Evolutionary conservation across 2,113 vertebrate species (phyloP).

Genomic region (Taurulus bubalis): DNA sequence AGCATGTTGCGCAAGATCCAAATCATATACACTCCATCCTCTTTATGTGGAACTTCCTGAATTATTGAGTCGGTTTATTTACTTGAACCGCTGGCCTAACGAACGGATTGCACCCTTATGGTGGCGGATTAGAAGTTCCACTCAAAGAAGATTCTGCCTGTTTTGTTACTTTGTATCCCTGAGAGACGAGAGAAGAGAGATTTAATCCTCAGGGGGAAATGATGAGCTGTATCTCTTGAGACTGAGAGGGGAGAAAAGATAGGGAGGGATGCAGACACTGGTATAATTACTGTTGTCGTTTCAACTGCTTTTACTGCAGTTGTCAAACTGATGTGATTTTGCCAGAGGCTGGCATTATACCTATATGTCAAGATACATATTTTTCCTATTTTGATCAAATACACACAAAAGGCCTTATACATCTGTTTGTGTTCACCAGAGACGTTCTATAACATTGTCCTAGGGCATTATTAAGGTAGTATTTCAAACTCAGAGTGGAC

Average conservation of each 20-base stretch:
- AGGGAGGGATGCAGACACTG: conserved; percentile 11
- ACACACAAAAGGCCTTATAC: background rate
- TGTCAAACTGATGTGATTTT: conserved; percentile 19
- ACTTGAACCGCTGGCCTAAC: conserved; percentile 27
- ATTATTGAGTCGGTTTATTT: conserved; percentile 63
- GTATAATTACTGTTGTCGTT: conserved; percentile 40
- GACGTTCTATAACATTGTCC: background rate
- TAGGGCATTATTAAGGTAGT: background rate
- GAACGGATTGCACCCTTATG: conserved; percentile 25
- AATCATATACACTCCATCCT: conserved; percentile 58
- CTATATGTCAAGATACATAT: background rate
- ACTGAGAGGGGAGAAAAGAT: conserved; percentile 23
- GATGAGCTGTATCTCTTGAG: conserved; percentile 41
- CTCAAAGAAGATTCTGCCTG: conserved; percentile 4
- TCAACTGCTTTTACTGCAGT: conserved; percentile 7
- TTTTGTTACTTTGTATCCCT: conserved; percentile 31
- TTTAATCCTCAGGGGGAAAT: conserved; percentile 41
- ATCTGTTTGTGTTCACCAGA: background rate
- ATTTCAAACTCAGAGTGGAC: background rate
- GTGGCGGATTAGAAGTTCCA: conserved; percentile 21
- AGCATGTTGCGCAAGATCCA: conserved; percentile 67
- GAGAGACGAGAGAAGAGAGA: conserved; percentile 30
- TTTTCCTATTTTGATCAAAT: background rate
- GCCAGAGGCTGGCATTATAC: background rate
- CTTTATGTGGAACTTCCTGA: conserved; percentile 53